Base-by-base conservation (phyloP, 1,140 invertebrate species). In the Himalopsyche phryganea region DNA sequence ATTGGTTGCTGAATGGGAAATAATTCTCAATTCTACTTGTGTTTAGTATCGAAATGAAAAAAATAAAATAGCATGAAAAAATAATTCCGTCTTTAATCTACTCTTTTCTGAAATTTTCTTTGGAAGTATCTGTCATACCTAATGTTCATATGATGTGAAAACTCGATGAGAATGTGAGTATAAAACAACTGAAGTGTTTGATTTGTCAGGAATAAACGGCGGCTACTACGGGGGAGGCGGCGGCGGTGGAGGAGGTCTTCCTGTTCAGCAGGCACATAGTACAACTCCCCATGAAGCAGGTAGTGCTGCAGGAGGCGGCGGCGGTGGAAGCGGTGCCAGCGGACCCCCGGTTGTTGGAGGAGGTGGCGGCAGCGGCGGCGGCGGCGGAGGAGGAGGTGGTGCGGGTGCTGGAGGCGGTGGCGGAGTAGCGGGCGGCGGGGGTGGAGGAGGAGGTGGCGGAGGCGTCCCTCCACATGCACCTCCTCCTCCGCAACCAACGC, bases 261-360 rank as follows among this genome's bases (percentile, higher is more conserved):
- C 83, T 38, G 82, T 85, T 57, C 86, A 88, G 77, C 86, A 87
- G 76, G 86, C 85, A 58, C 86, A 88, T 71, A 87, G 85, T 66
- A 88, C 86, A 67, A 88, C 85, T 65, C 83, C 86, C 63, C 86
- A 87, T 71, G 86, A 88, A 75, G 81, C 81, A 69, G 53, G 51
- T 23, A 73, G 74, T 66, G 73, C 79, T 68, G 70, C 77, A 74
- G 81, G 84, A 71, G 77, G 83, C 70, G 79, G 82, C 72, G 70
- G 77, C 65, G 65, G 82, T 62, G 69, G n/a, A n/a, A 28, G 23
- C 23, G 23, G 23, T 5, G 23, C 23, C 69, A 61, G 73, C 72
- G 42, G 73, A 69, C 45, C 77, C 72, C 50, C 77, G 72, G 57
- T 73, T 71, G 60, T 67, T 67, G 45, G 72, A 71, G 48, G 77